Evolutionary conservation across 2,888 invertebrate species (phyloP), one percentile per base, ranked within the genome.

Genomic region (Eucera pruinosa): DNA sequence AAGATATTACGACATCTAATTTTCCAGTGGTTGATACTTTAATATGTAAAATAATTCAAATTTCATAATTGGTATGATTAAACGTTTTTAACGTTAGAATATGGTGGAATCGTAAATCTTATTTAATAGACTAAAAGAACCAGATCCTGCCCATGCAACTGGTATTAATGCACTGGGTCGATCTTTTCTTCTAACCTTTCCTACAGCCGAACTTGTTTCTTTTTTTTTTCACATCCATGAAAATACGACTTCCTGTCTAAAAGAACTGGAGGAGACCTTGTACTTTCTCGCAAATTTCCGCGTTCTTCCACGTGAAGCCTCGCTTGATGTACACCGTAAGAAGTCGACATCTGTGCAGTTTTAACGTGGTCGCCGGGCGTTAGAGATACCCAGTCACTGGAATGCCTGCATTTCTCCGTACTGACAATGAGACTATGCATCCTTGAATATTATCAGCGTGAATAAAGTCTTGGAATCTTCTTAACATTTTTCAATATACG

Each of bases 281-380:
- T 57, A 66, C 67, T 57, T 65, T 36, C 45, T 41, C 55, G 45
- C n/a, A 50, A 66, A 66, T 55, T 66, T 66, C 48, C 25, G 45
- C 36, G 33, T 48, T 20, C 58, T 41, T n/a, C 57, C 48, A 33
- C 20, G 58, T 48, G 66, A n/a, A 57, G 9, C n/a, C 7, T n/a
- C 30, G 30, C 45, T 47, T 27, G 55, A 39, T 27, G 52, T 45
- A 9, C 69, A 25, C 54, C 20, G n/a, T 11, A 48, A 15, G 54
- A 69, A 62, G 62, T 55, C 62, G 36, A 20, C 39, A 62, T 70
- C 47, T 39, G 70, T 70, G 62, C 39, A 41, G 48, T 62, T 62
- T 55, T 55, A 62, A 64, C 55, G 62, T 27, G 61, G 48, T 52
- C 41, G 55, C 23, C n/a, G 18, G 33, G 15, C n/a, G 54, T 61